Conservation (phyloP, 1,140 invertebrate species). For the Pseudomyrmex sp. region DNA sequence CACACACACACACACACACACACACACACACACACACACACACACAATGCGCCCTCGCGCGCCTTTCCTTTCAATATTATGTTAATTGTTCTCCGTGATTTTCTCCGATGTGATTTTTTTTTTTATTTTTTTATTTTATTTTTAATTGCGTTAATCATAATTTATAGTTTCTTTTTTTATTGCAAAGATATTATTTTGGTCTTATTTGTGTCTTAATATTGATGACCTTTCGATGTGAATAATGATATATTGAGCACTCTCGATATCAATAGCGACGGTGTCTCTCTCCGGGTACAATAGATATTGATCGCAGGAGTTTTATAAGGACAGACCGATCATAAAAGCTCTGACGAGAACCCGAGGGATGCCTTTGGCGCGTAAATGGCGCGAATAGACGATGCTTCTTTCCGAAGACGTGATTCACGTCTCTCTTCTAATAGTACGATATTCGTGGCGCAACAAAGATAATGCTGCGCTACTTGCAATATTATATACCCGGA, state of each 20-base stretch:
- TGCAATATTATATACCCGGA: slow-evolving; percentile 5
- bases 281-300: slow-evolving; percentile 1
- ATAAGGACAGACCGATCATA: slow-evolving; percentile 27
- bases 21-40: too few species aligned
- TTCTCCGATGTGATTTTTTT: neutral
- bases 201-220: too few species aligned
- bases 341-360: neutral
- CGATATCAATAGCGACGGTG: neutral
- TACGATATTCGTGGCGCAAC: slow-evolving; percentile 22
- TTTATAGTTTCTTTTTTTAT: neutral
- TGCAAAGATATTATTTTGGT: too few species aligned
- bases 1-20: too few species aligned
- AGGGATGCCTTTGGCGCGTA: neutral
- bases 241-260: neutral
- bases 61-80: neutral
- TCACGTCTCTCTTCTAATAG: slow-evolving; percentile 20
- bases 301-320: slow-evolving; percentile 29
- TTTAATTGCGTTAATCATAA: neutral
- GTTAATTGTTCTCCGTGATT: neutral
- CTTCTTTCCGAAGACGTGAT: slow-evolving; percentile 35
- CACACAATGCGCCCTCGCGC: neutral
- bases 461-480: slow-evolving; percentile 36
- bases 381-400: slow-evolving; percentile 25
- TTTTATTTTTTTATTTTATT: neutral
- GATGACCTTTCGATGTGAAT: neutral